Base-by-base conservation (phyloP, 2,888 invertebrate genomes). In the Spilosoma lubricipeda region DNA sequence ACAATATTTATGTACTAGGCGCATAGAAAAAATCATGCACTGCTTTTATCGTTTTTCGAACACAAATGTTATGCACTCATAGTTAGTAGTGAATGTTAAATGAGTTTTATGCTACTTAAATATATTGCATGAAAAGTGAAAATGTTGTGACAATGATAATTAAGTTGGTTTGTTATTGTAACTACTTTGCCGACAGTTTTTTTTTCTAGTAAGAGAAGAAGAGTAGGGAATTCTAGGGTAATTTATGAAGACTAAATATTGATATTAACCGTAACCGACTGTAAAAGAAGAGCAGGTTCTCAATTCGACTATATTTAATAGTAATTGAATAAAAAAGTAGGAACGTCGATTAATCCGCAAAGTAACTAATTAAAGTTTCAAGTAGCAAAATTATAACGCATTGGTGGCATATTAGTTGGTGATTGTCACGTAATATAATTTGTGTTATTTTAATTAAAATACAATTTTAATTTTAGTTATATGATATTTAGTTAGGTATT, bases 1-100 rank as follows among this genome's bases (percentile, higher is more conserved):
- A 23, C 33, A 56, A 8, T 15, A 71, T 45, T 33, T 68, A 68
- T 9, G 64, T 52, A 52, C 23, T 2, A 3, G 2, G 36, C 48
- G 11, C 64, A 39, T 45, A 59, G 20, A 48, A 36, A 72, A 64
- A 63, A 30, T 59, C 42, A 64, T 33, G n/a, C 70, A 70, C 42
- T 63, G n/a, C 5, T 63, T 20, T 36, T 68, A 36, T 68, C 52
- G 13, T 68, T 67, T 18, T 67, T 33, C 20, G 11, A 67, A 23
- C 48, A 33, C 15, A 27, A n/a, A 63, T 63, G 11, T 30, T 42
- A 63, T 42, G 3, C n/a, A 39, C 27, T 23, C 42, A 27, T 56
- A 52, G 36, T 36, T 7, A 36, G 42, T 30, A 23, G 8, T 70
- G 27, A 63, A 70, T 63, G 63, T 70, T 70, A 11, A 52, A 70